Conservation (phyloP, 2,113 vertebrate species). For the Pygoscelis antarcticus region DNA sequence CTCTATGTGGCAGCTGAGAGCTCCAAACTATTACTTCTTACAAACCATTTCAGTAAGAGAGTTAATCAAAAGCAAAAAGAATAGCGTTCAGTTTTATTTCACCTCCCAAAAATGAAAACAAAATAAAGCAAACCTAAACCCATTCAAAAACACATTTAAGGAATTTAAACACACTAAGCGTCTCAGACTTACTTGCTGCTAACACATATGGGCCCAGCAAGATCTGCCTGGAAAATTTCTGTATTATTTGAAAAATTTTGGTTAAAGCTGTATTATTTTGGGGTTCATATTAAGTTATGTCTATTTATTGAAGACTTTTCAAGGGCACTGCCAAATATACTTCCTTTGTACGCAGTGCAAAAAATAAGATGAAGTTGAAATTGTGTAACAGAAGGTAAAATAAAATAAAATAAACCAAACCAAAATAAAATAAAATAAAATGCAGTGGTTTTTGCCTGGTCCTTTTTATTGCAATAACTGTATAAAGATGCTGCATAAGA, state of each 20-base stretch:
- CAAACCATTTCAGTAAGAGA: not conserved
- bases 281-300: not conserved
- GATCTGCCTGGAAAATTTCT: not conserved
- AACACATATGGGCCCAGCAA: not conserved
- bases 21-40: not conserved
- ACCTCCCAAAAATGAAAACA: not conserved
- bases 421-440: not conserved
- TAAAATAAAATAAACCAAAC: not conserved
- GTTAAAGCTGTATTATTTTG: not conserved
- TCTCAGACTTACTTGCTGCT: not conserved
- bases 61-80: not conserved
- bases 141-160: not conserved
- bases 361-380: not conserved
- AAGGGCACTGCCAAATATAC: not conserved
- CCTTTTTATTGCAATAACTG: not conserved
- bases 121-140: not conserved
- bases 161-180: not conserved
- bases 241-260: not conserved
- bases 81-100: not conserved
- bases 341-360: not conserved
- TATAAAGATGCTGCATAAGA: not conserved
- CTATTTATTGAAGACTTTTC: not conserved
- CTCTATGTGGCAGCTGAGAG: not conserved
- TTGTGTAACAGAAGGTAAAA: not conserved
- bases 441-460: rapidly evolving